Base-by-base conservation (phyloP, 2,888 invertebrate species). In the Hypselothyrea guttata region DNA sequence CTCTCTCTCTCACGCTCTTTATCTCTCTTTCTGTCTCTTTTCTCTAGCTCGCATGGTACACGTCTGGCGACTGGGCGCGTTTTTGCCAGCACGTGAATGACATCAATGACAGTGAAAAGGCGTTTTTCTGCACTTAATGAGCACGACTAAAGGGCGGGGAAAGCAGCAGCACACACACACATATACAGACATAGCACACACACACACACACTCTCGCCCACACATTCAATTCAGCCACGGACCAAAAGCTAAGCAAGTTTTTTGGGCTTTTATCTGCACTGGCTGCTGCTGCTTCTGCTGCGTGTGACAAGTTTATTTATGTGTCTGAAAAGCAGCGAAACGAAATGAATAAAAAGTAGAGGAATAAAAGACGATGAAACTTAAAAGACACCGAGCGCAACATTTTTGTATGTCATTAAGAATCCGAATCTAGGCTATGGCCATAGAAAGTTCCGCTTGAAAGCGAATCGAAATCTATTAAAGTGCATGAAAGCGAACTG, bases 81-180 rank as follows among this genome's bases (percentile, higher is more conserved):
- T 71, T 71, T 71, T 71, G 56, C 51, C 67, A 79, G 71, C 75
- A 81, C 78, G 81, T 77, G 78, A 78, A 78, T 77, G 81, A 81
- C 78, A 78, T 81, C 78, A 78, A 81, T 78, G 78, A 78, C 78
- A 78, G 78, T 78, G 81, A 78, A 78, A 78, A 78, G 78, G 81
- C 78, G 78, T 78, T 78, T 78, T 78, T 78, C 78, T 78, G 81
- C 78, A 75, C 78, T 78, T 78, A 78, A 78, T 78, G 78, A 78
- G 78, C 75, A 71, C 55, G 55, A 62, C 57, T 45, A 40, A 33
- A 33, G 53, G 53, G 54, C 28, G 22, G 48, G 30, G n/a, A 40
- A 38, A 33, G 44, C n/a, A n/a, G n/a, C n/a, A n/a, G 41, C 13
- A 37, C 44, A 28, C 18, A 30, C 54, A 33, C 40, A 45, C 33